Evolutionary conservation across 2,888 invertebrate genomes (phyloP), one percentile per base, ranked within the genome.

Genomic region (Melangyna quadrimaculata): DNA sequence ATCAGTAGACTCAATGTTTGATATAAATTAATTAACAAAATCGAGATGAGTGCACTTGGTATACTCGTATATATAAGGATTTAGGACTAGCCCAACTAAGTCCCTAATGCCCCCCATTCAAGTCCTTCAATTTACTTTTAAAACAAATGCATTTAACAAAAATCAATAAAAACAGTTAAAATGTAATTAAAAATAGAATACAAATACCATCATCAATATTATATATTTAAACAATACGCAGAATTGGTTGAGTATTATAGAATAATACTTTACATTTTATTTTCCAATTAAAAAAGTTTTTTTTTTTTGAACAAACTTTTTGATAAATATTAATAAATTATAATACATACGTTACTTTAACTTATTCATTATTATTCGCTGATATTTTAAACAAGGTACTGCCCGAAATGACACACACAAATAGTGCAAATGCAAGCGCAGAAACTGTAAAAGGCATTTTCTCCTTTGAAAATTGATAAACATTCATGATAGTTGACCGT

Each of bases 11-110:
- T 35, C 29, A 55, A 57, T 71, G 71, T 71, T 79, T 61, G 61
- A 57, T 78, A 51, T 73, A 65, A 74, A 74, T 79, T 65, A 59
- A 67, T 79, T 74, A 70, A 84, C 65, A 70, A 57, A 75, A 71
- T 71, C 74, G 48, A 63, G 48, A 67, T 55, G 74, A 79, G 65
- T 79, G 59, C 65, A 65, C 10, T 51, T 0, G 27, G 27, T 19
- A 59, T 14, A 12, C 19, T 27, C 9, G 37, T 22, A 17, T 24
- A 35, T 22, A 17, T 24, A 35, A 51, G 35, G 53, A 37, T 32
- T 65, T 45, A 45, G 45, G 45, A 43, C 59, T 37, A 37, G 19
- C 22, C 35, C 4, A 22, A 35, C 35, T 57, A 59, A 37, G 14
- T n/a, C 59, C 35, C 57, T 10, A n/a, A n/a, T n/a, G 4, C 17